A percentile compares a stretch with the other conserved stretches of the same genome.
Conservation (phyloP, 2,113 vertebrate species). For the Campylomormyrus tamandua region DNA sequence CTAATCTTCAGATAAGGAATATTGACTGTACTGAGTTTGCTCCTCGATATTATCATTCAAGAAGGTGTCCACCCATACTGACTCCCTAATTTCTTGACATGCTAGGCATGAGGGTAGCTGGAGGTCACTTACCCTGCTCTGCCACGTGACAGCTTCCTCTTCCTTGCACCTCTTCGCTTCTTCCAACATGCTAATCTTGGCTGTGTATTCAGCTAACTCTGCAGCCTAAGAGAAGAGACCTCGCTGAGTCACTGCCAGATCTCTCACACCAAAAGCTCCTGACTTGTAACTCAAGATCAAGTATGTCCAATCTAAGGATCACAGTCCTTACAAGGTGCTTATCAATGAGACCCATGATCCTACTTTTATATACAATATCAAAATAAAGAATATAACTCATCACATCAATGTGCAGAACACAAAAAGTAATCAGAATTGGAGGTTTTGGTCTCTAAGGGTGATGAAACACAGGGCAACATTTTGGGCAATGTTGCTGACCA, state of each 20-base stretch:
- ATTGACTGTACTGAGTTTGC: not conserved
- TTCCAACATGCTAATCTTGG: conserved; percentile 79
- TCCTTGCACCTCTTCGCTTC: conserved; percentile 80
- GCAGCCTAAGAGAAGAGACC: conserved; percentile 60
- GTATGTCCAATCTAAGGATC: not conserved
- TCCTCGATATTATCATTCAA: not conserved
- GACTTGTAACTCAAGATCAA: not conserved
- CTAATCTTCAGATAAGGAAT: not conserved
- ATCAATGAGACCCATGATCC: not conserved
- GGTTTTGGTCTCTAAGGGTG: not conserved
- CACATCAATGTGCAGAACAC: not conserved
- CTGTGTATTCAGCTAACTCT: conserved; percentile 81
- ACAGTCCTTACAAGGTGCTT: not conserved
- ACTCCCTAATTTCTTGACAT: not conserved
- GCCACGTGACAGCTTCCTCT: conserved; percentile 79
- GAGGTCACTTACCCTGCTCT: conserved; percentile 68
- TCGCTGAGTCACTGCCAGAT: not conserved
- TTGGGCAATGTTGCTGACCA: not conserved
- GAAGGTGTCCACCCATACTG: not conserved
- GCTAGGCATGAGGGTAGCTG: not conserved
- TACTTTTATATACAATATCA: not conserved
- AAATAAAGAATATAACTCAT: not conserved
- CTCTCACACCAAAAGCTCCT: not conserved
- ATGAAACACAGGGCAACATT: not conserved
- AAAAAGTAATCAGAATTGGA: not conserved